Base-by-base conservation (phyloP, 2,888 invertebrate species). In the Mythimna vitellina region DNA sequence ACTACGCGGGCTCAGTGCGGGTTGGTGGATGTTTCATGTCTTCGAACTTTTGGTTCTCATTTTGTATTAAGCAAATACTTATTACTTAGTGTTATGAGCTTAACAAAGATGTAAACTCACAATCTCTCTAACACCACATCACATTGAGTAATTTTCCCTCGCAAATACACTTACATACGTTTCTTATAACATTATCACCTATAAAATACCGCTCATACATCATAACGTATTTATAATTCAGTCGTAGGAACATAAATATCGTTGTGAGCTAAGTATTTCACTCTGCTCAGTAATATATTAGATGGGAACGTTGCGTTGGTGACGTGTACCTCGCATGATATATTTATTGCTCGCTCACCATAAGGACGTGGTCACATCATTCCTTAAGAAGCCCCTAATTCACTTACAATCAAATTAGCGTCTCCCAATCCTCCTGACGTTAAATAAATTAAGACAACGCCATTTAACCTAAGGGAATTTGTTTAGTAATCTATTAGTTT, bases 321-420 rank as follows among this genome's bases (percentile, higher is more conserved):
- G 87, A 90, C 89, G 87, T 87, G 87, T 84, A 86, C 86, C 83
- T 87, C 83, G 85, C 88, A 89, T 92, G 91, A 91, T 89, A 88
- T 93, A 93, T 94, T 93, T 93, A 93, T 93, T 91, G 89, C 91
- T 90, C 79, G 81, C 86, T 85, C 88, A 81, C 84, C 79, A 84
- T 88, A 88, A 87, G 80, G 86, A 84, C 85, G 74, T 51, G 64
- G 64, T 87, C 88, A 88, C 89, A 88, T 88, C 89, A 91, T 90
- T 89, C 91, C 91, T 90, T 83, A 89, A 92, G 92, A 90, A 90
- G 91, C 87, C 90, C 92, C 89, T 92, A 92, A 94, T 94, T 91
- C 90, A 90, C 89, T 92, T 90, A 91, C 91, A 93, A 93, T 93
- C 92, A 93, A 93, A 93, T 93, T 92, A 92, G 87, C 89, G 92